Percentiles rank a stretch among this genome's conserved stretches.
These are phyloP conservation scores for Chrysomela aeneicollis DNA, from an alignment of 2,888 invertebrate genomes.

Conservation along the genomic window DNA sequence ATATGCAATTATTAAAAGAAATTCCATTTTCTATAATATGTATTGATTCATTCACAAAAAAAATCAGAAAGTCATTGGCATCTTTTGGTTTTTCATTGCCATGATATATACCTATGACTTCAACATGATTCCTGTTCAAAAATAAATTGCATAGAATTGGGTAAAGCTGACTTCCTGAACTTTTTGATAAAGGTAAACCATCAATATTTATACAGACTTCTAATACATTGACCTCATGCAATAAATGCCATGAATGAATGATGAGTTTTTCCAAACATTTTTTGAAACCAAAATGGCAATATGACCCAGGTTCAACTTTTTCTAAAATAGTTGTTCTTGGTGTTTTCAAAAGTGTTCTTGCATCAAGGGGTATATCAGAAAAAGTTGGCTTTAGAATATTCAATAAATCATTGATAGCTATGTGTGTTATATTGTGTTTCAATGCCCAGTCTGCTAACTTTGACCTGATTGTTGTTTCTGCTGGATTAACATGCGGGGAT, in stretches of 20 bases:
- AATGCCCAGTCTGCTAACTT: constrained; percentile 10
- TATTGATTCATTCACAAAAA: constrained; percentile 31
- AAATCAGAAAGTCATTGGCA: constrained; percentile 27
- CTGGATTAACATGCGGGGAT: neutral
- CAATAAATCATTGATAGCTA: constrained; percentile 12
- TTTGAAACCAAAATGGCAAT: constrained; percentile 27
- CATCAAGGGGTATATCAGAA: constrained; percentile 21
- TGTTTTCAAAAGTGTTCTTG: constrained; percentile 14
- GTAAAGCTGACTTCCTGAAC: constrained; percentile 36
- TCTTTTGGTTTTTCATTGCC: constrained; percentile 40
- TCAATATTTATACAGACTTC: constrained; percentile 17
- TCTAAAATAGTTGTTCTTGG: constrained; percentile 5
- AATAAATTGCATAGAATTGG: constrained; percentile 32
- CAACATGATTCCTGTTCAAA: constrained; percentile 25
- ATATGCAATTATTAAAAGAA: neutral
- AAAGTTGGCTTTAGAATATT: constrained; percentile 16
- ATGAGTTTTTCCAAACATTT: constrained; percentile 8
- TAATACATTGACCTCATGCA: constrained; percentile 3
- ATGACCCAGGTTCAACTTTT: constrained; percentile 19
- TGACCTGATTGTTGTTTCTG: neutral
- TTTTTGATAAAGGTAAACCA: constrained; percentile 37
- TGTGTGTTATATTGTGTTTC: no score
- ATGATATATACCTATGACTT: no score
- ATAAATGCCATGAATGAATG: neutral
- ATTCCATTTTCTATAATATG: constrained; percentile 6